Evolutionary conservation across 2,113 vertebrate species (phyloP).

Genomic region (Amphilophus citrinellus): DNA sequence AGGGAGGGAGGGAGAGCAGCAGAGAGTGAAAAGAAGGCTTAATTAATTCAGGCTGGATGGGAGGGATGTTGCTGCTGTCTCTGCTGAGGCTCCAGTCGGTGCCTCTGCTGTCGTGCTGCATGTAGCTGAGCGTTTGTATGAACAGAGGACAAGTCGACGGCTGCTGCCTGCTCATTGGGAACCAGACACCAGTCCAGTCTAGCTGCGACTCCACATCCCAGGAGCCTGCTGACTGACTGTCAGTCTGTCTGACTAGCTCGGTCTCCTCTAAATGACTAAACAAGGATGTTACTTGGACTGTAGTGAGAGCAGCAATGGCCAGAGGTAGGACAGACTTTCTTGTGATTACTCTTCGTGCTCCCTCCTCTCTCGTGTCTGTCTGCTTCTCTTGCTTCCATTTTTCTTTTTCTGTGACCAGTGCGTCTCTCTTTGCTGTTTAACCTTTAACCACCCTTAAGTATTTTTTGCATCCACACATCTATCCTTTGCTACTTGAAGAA

Average conservation of each 20-base stretch:
- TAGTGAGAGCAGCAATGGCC: conserved; percentile 16
- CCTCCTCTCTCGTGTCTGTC: conserved; percentile 3
- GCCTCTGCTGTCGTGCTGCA: conserved; percentile 58
- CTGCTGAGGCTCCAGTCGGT: conserved; percentile 57
- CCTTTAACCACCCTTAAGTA: not conserved
- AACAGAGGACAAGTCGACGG: conserved; percentile 34
- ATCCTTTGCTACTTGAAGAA: not conserved
- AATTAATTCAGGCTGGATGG: conserved; percentile 78
- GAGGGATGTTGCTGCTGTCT: conserved; percentile 72
- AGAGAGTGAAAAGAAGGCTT: conserved; percentile 46
- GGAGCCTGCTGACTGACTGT: not conserved
- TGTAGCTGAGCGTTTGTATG: conserved; percentile 51
- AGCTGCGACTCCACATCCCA: conserved; percentile 2
- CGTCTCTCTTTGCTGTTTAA: conserved; percentile 10
- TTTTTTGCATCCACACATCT: not conserved
- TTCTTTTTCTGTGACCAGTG: not conserved
- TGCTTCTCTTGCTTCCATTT: not conserved
- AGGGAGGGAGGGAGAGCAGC: conserved; percentile 12
- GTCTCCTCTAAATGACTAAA: not conserved
- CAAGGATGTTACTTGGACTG: conserved; percentile 32
- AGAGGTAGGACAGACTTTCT: conserved; percentile 69
- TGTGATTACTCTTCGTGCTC: conserved; percentile 9
- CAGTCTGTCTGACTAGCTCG: not conserved
- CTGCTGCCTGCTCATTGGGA: conserved; percentile 35
- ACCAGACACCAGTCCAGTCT: conserved; percentile 30